Percentiles rank a stretch among this genome's conserved stretches.
Evolutionary conservation across 2,113 vertebrate species (phyloP).

Genomic region (Carassius gibelio): DNA sequence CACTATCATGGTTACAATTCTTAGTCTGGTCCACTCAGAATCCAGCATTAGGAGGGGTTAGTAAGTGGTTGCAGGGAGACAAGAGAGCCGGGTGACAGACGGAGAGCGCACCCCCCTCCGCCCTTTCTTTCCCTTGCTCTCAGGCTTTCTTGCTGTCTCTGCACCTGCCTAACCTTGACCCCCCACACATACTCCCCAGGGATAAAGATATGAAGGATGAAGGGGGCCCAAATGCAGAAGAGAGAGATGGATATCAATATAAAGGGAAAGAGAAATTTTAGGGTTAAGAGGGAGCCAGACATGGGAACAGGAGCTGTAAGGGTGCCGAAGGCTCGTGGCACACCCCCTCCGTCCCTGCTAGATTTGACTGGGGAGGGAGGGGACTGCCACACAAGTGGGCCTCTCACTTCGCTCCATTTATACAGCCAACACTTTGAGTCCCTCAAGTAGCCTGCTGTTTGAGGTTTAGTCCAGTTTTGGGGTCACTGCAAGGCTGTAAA

Average conservation of each 20-base stretch:
- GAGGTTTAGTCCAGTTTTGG: background rate
- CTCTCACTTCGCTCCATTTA: constrained; percentile 64
- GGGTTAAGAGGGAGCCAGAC: constrained; percentile 40
- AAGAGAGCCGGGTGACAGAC: constrained; percentile 30
- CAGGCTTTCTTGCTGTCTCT: constrained; percentile 14
- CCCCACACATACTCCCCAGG: constrained; percentile 59
- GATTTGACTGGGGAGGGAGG: background rate
- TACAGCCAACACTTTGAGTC: constrained; percentile 69
- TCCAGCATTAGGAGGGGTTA: background rate
- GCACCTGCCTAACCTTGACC: constrained; percentile 75
- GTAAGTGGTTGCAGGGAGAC: background rate
- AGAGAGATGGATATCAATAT: constrained; percentile 24
- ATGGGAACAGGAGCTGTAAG: constrained; percentile 60
- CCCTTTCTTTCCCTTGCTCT: background rate
- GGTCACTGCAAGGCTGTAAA: constrained; percentile 57
- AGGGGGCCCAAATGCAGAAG: constrained; percentile 36
- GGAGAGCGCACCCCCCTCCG: background rate
- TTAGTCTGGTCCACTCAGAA: background rate
- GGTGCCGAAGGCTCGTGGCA: constrained; percentile 64
- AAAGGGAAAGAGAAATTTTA: constrained; percentile 31
- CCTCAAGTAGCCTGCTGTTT: constrained; percentile 67
- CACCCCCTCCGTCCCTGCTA: constrained; percentile 9
- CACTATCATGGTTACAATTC: background rate
- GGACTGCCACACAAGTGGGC: constrained; percentile 48
- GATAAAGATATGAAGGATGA: constrained; percentile 28